Base-by-base conservation (phyloP, 2,113 vertebrate species). In the Balaenoptera acutorostrata region DNA sequence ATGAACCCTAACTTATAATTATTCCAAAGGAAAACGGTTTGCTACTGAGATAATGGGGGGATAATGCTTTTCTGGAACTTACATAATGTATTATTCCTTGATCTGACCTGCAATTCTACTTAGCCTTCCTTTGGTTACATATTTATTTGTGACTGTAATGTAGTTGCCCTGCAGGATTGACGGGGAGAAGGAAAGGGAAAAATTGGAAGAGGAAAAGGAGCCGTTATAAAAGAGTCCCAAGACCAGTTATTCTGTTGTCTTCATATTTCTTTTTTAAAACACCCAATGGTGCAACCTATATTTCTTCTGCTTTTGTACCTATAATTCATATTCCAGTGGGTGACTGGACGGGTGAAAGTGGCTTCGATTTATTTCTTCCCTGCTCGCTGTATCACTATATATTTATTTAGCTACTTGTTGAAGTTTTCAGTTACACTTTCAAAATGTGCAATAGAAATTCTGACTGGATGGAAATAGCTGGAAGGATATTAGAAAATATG, bases 201-300 rank as follows among this genome's bases (percentile, higher is more conserved):
- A 74, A 81, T 29, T 55, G 75, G 69, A 33, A 85, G 44, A 84
- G 72, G 74, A 95, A 97, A 96, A 39, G 74, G 41, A 57, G 31
- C 46, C 0, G 0, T 83, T 82, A 90, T 71, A 83, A 94, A 97
- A 90, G 46, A 84, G 55, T 68, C 15, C 25, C 59, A 81, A 95
- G 33, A 86, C 31, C 41, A 85, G 95, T 90, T 87, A 83, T 88
- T 71, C 46, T 82, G 52, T 55, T 82, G 63, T 84, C 66, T 46
- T 94, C 90, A 57, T 82, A 81, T 96, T 96, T 96, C 94, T 87
- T 89, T 92, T 90, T 95, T 74, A 96, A 96, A 96, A 96, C 90
- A 88, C 52, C 66, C 86, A 89, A 0, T 55, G 72, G 86, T 77
- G 44, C 49, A 84, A 52, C 15, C 61, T 36, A 29, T 92, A 92